Base-by-base conservation (phyloP, 2,888 invertebrate species). In the Pandemis corylana region DNA sequence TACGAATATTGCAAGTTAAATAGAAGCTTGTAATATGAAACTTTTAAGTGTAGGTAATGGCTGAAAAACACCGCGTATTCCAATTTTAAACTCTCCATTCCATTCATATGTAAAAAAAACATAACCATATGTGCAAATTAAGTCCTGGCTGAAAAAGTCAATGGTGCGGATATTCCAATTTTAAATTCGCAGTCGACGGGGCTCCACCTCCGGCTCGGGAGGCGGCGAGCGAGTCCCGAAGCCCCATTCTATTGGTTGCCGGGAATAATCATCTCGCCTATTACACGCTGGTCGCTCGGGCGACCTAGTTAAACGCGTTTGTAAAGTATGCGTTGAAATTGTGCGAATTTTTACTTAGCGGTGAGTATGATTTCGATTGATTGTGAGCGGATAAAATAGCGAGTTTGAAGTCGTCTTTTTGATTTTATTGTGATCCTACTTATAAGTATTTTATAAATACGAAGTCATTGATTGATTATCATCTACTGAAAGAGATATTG, bases 161-260 rank as follows among this genome's bases (percentile, higher is more conserved):
- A 41, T 72, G 65, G 56, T 59, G 56, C 62, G 46, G 63, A 36
- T 42, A 62, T 74, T 73, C 72, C 56, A 59, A 71, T 68, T 75
- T 72, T 67, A 68, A 72, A 75, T 75, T 75, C 67, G 65, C 72
- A 72, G 53, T 72, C 49, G 65, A 61, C 42, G 41, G 64, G 56
- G 41, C 53, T 61, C 68, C 59, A 56, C 77, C 76, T 77, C 78
- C 76, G 59, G 28, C 76, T 77, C 72, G 53, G 73, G 75, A 75
- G 75, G 74, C 74, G 74, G 74, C 68, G 56, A 46, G 41, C 68
- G 56, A 41, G 64, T 73, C 73, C 69, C 70, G 69, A 62, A 89
- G 85, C 84, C 84, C 82, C 85, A 68, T 83, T 83, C 84, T 86
- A 94, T 94, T 94, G 94, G 94, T 85, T 82, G 89, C 81, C 81